Conservation (phyloP, 2,797 vertebrate species). For the Perodicticus potto region DNA sequence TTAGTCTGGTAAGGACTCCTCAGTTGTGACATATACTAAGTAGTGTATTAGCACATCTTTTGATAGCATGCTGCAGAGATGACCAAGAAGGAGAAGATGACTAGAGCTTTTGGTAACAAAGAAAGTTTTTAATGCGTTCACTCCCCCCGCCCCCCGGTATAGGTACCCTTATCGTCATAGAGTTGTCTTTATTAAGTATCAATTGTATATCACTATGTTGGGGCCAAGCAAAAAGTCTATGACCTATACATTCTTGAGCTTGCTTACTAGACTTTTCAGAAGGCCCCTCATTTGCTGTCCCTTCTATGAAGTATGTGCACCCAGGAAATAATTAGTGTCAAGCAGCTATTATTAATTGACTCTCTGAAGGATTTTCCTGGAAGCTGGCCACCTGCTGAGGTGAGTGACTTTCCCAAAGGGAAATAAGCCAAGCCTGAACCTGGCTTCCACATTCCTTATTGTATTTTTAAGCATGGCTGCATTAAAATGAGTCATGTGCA, state of each 20-base stretch:
- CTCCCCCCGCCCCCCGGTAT: not conserved
- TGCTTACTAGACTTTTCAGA: constrained; percentile 49
- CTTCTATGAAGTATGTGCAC: constrained; percentile 26
- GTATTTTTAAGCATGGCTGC: not conserved
- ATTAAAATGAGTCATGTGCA: constrained; percentile 18
- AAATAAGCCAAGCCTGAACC: not conserved
- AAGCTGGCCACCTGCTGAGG: not conserved
- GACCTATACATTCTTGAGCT: constrained; percentile 48
- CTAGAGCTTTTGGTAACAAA: not conserved
- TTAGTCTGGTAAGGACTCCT: not conserved
- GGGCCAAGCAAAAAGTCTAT: not conserved
- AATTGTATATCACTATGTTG: constrained; percentile 16
- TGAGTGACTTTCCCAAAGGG: constrained; percentile 48
- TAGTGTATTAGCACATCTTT: not conserved
- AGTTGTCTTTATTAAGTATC: constrained; percentile 65
- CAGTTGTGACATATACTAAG: not conserved
- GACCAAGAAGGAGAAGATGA: not conserved
- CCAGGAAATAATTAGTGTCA: constrained; percentile 43
- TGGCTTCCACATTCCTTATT: not conserved
- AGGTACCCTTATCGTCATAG: not conserved
- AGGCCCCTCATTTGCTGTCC: constrained; percentile 34
- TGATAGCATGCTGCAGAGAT: not conserved
- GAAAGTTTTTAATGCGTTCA: not conserved
- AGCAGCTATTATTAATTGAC: constrained; percentile 34
- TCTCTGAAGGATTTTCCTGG: constrained; percentile 49